Evolutionary conservation across 2,888 invertebrate species (phyloP), one percentile per base, ranked within the genome.

Genomic region (Drosophila neutralis): DNA sequence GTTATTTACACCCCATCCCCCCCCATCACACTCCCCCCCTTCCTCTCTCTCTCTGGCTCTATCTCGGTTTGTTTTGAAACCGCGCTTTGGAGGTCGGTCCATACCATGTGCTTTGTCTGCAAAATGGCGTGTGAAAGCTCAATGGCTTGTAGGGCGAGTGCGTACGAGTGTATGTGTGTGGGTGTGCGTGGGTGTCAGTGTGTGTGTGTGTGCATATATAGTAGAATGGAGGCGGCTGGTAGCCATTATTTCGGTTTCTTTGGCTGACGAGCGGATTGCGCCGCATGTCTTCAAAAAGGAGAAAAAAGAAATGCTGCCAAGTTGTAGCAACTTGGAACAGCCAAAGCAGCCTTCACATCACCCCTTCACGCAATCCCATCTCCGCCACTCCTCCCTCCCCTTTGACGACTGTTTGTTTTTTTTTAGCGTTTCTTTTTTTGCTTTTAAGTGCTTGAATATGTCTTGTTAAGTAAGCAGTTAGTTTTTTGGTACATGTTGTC

Each of bases 381-480:
- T 31, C 38, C 5, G 2, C 15, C 2, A 1, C 33, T n/a, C 18
- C 21, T 6, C 1, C 18, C 21, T 6, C 1, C 38, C 36, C 27
- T n/a, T 10, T 21, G 18, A 29, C 49, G 45, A 45, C 27, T 27
- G 8, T 11, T 27, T 27, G 4, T 27, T 27, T 38, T n/a, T 54
- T 56, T 56, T 38, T 36, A 8, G 8, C 4, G 2, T 49, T 13
- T 64, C 87, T 85, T 88, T 86, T 86, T 86, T 86, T 89, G 89
- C 69, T 86, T 89, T 90, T 86, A 86, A 86, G 85, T 90, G 85
- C 89, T 89, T 88, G 90, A 90, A 85, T 85, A 85, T 85, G 85
- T 85, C 85, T 85, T 85, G 85, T 85, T 85, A 85, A 85, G 85
- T 90, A 85, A 85, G 85, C 85, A 90, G 85, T 86, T 89, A 90